These are phyloP conservation scores for Sicus ferrugineus DNA, from an alignment of 2,888 invertebrate genomes.

Conservation along the genomic window DNA sequence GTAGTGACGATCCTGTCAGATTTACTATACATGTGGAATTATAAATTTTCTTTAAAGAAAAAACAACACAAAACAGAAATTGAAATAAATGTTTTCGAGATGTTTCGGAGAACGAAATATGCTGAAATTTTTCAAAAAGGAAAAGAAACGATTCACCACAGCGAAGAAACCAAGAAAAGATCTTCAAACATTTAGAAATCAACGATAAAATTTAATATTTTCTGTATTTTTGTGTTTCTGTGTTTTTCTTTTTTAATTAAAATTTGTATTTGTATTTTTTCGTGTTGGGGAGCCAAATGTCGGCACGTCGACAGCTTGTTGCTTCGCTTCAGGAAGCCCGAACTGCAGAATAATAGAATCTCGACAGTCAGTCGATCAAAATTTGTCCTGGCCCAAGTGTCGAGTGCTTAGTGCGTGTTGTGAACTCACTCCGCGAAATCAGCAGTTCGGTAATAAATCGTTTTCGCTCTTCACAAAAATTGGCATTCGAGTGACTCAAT, in stretches of 20 bases:
- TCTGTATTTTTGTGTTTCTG: not conserved
- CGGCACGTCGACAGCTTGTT: not conserved
- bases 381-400: slow-evolving; percentile 29
- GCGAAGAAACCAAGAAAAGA: too few species aligned
- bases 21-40: too few species aligned
- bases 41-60: too few species aligned
- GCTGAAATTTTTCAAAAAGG: too few species aligned
- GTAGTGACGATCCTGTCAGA: too few species aligned
- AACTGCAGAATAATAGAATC: slow-evolving; percentile 21
- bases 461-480: not conserved
- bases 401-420: slow-evolving; percentile 27
- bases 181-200: not conserved
- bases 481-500: slow-evolving; percentile 1
- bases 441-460: not conserved
- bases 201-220: not conserved
- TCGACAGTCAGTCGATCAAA: slow-evolving; percentile 28
- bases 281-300: not conserved
- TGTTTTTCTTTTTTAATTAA: not conserved
- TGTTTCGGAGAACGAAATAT: too few species aligned
- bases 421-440: slow-evolving; percentile 6
- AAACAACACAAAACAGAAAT: too few species aligned
- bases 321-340: not conserved
- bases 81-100: too few species aligned
- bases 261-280: not conserved
- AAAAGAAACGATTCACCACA: too few species aligned